Base-by-base conservation (phyloP, 1,140 invertebrate genomes). In the Tribolium castaneum region DNA sequence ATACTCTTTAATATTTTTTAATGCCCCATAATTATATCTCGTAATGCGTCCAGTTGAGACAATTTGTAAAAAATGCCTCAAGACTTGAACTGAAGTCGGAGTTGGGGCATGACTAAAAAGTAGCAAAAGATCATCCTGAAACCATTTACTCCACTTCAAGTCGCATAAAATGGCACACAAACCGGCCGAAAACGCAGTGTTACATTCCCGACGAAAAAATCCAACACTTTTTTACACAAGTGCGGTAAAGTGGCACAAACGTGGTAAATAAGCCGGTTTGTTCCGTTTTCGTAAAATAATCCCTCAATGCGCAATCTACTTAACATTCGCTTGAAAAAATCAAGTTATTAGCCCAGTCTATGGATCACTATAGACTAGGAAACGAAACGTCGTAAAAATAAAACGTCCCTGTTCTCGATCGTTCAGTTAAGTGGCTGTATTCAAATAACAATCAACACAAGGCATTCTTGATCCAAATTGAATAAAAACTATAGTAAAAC, bases 1-100 rank as follows among this genome's bases (percentile, higher is more conserved):
- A 50, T 83, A 83, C 0, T 34, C 12, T 14, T 62, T 1, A 6
- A 80, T 9, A 49, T 83, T 83, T n/a, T 30, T 49, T 9, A 7
- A 2, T 13, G 34, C 12, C 0, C 82, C 82, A 72, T 83, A 82
- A 49, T 82, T 75, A 14, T 49, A 72, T 19, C 22, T 10, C 1
- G 2, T 3, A 3, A 50, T 19, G 10, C 35, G 6, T n/a, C 50
- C 70, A 10, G 34, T 19, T 50, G 10, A 6, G 2, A 14, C 50
- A 13, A 49, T 16, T 22, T 72, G 70, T 19, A 25, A 19, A 51
- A 13, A 72, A 51, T 72, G 70, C 13, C n/a, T 72, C 19, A 49
- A 22, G 0, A 51, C 50, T n/a, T 72, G 39, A 16, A 72, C 14
- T 2, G 70, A 72, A 35, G 70, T 25, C 19, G 22, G 39, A 12